These are phyloP conservation scores for Danio jaintianensis DNA, from an alignment of 2,797 vertebrate species.

Conservation along the genomic window DNA sequence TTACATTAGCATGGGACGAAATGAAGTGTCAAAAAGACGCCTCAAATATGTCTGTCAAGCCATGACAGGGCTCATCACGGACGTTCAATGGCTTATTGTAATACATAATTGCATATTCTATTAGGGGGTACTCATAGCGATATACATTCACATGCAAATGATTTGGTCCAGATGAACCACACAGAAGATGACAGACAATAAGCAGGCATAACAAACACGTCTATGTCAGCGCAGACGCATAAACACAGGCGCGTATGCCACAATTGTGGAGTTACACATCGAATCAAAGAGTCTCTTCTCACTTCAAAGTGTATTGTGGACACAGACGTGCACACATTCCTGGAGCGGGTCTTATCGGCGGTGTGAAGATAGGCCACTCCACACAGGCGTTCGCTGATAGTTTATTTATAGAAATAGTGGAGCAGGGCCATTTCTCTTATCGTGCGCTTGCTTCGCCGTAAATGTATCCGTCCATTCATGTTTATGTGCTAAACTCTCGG, in stretches of 20 bases:
- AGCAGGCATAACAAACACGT: constrained; percentile 61
- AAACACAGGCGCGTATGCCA: constrained; percentile 13
- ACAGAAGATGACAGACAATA: constrained; percentile 60
- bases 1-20: constrained; percentile 38
- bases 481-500: constrained; percentile 59
- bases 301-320: constrained; percentile 57
- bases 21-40: constrained; percentile 44
- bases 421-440: constrained; percentile 60
- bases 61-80: constrained; percentile 54
- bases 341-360: constrained; percentile 49
- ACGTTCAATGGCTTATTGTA: constrained; percentile 55
- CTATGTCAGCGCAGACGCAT: constrained; percentile 48
- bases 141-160: constrained; percentile 66
- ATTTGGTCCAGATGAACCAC: constrained; percentile 60
- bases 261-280: constrained; percentile 57
- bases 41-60: constrained; percentile 51
- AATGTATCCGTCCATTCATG: constrained; percentile 58
- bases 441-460: constrained; percentile 39
- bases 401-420: constrained; percentile 59
- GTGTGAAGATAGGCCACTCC: constrained; percentile 56
- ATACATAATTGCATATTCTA: constrained; percentile 64
- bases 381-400: constrained; percentile 56
- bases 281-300: constrained; percentile 59
- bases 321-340: constrained; percentile 43
- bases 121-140: constrained; percentile 61